These are phyloP conservation scores for Volucella bombylans DNA, from an alignment of 2,888 invertebrate genomes.

Conservation along the genomic window DNA sequence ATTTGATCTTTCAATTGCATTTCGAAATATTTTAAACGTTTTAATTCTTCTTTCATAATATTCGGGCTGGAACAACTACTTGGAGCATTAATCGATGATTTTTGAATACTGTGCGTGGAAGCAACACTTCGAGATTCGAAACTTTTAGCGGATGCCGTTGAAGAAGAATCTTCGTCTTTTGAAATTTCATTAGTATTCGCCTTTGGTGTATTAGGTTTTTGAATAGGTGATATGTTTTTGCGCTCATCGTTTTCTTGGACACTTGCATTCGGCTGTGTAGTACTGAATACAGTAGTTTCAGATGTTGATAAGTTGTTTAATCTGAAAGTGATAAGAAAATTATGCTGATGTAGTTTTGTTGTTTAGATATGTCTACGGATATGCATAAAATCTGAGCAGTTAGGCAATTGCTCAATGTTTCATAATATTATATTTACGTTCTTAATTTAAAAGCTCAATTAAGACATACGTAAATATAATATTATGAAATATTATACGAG, in stretches of 20 bases:
- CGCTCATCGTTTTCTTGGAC: slow-evolving; percentile 39
- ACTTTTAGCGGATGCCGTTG: slow-evolving; percentile 81
- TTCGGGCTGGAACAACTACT: slow-evolving; percentile 79
- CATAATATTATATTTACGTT: too few species aligned
- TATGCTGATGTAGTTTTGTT: neutral
- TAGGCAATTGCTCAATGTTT: too few species aligned
- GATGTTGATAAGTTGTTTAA: slow-evolving; percentile 80
- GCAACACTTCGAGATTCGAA: slow-evolving; percentile 80
- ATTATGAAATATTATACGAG: too few species aligned
- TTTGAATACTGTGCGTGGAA: slow-evolving; percentile 79
- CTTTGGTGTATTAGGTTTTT: slow-evolving; percentile 77
- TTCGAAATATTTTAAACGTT: slow-evolving; percentile 81
- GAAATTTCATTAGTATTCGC: slow-evolving; percentile 65
- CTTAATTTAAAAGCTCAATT: too few species aligned
- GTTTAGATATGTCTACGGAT: neutral
- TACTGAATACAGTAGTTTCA: slow-evolving; percentile 81
- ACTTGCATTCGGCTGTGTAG: slow-evolving; percentile 74
- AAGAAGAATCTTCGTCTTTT: slow-evolving; percentile 80
- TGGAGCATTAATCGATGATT: slow-evolving; percentile 76
- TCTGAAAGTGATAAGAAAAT: slow-evolving; percentile 3
- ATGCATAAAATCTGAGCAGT: too few species aligned
- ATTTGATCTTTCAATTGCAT: slow-evolving; percentile 82
- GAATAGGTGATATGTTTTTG: slow-evolving; percentile 79
- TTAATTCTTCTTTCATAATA: slow-evolving; percentile 80
- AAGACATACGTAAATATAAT: too few species aligned